Evolutionary conservation across 2,113 vertebrate genomes (phyloP).

Genomic region (Grallaria varia): DNA sequence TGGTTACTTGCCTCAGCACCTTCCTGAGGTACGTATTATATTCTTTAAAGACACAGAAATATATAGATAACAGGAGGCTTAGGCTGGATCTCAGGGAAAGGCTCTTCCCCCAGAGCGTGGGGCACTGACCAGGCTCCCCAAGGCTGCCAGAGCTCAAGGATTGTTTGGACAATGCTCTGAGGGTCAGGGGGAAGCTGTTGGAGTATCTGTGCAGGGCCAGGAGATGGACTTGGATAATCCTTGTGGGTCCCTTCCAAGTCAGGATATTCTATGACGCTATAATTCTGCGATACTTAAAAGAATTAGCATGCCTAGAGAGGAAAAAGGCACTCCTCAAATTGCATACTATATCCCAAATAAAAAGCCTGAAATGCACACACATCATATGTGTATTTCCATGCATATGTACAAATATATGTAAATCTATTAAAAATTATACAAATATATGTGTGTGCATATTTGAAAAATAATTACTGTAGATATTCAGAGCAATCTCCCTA

Average conservation of each 20-base stretch:
- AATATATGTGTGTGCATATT: background rate
- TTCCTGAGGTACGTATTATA: background rate
- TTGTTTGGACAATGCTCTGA: fast-evolving
- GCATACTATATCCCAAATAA: background rate
- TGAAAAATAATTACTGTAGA: background rate
- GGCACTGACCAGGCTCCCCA: background rate
- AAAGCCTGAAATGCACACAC: background rate
- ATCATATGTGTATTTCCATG: background rate
- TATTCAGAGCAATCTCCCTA: background rate
- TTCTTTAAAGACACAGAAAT: background rate
- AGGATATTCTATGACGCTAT: background rate
- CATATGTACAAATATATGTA: fast-evolving
- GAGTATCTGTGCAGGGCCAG: background rate
- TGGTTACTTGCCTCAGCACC: background rate
- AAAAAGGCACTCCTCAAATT: background rate
- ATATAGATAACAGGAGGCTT: background rate
- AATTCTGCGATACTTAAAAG: background rate
- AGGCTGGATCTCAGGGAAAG: background rate
- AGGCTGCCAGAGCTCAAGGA: background rate
- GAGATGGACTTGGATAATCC: fast-evolving
- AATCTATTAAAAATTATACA: background rate
- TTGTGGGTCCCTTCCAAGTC: background rate
- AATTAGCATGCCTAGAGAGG: background rate
- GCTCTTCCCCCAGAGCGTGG: background rate
- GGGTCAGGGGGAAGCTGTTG: background rate